Evolutionary conservation across 2,797 vertebrate species (phyloP).

Genomic region (Rhynchotus rufescens): DNA sequence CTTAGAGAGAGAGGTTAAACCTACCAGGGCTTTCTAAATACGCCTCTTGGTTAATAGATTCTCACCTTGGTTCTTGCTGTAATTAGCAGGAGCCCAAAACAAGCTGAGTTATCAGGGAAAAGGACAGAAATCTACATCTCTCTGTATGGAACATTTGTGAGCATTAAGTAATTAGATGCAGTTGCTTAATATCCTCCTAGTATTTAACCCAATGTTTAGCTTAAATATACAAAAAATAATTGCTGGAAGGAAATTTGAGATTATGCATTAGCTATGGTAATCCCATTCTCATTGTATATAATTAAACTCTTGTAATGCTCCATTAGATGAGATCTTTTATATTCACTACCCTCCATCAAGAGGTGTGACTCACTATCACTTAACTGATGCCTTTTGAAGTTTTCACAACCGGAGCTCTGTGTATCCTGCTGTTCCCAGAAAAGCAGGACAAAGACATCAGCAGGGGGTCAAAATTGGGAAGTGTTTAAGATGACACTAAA

Average conservation of each 20-base stretch:
- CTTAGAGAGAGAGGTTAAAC: neutral
- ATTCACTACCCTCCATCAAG: neutral
- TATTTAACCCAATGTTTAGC: slow-evolving; percentile 14
- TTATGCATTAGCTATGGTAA: slow-evolving; percentile 54
- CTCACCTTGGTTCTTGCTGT: neutral
- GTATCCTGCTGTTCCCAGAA: slow-evolving; percentile 19
- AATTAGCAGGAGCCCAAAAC: neutral
- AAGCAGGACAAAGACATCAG: slow-evolving; percentile 33
- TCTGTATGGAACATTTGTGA: neutral
- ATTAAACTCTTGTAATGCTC: slow-evolving; percentile 57
- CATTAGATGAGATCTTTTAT: slow-evolving; percentile 56
- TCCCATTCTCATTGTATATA: slow-evolving; percentile 41
- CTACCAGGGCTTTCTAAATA: neutral
- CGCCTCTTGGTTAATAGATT: neutral
- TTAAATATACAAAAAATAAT: slow-evolving; percentile 28
- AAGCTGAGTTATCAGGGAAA: neutral
- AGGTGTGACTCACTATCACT: slow-evolving; percentile 26
- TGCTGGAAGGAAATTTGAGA: slow-evolving; percentile 26
- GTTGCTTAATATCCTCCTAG: neutral
- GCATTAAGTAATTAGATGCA: neutral
- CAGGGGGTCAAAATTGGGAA: slow-evolving; percentile 9
- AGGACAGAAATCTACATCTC: neutral
- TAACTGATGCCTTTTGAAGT: neutral
- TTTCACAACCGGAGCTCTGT: neutral
- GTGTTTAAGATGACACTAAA: slow-evolving; percentile 4